Conservation (phyloP, 2,797 vertebrate species). For the Remorina albescens region DNA sequence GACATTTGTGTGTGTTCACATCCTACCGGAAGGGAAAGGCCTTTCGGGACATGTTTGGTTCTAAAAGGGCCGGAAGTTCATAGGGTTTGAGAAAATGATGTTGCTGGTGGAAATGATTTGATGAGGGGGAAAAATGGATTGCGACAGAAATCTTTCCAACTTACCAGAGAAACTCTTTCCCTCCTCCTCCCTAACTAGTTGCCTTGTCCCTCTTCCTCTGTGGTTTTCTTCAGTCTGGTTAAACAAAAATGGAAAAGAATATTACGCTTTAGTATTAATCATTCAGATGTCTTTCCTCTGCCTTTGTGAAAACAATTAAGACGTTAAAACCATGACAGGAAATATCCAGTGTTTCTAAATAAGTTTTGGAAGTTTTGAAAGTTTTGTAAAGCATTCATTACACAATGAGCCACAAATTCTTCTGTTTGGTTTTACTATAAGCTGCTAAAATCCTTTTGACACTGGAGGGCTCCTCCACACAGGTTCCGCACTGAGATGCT, state of each 20-base stretch:
- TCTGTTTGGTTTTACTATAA: conserved; percentile 39
- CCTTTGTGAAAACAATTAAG: background rate
- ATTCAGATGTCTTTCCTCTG: conserved; percentile 13
- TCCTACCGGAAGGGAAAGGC: conserved; percentile 51
- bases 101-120: conserved; percentile 32
- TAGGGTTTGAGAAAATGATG: conserved; percentile 61
- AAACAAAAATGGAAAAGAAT: conserved; percentile 41
- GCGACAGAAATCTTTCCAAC: conserved; percentile 56
- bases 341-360: conserved; percentile 27
- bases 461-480: conserved; percentile 30
- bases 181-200: conserved; percentile 29
- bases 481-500: conserved; percentile 42
- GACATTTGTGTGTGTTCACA: conserved; percentile 62
- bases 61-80: conserved; percentile 54
- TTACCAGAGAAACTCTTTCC: conserved; percentile 68
- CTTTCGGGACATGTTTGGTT: conserved; percentile 65
- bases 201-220: conserved; percentile 27
- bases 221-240: conserved; percentile 64
- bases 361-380: conserved; percentile 17
- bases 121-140: conserved; percentile 13
- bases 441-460: conserved; percentile 39
- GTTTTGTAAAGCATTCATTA: conserved; percentile 25
- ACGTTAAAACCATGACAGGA: conserved; percentile 33
- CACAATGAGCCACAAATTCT: conserved; percentile 15
- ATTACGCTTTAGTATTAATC: conserved; percentile 18